Conservation (phyloP, 2,888 invertebrate species). For the Brassicogethes aeneus region DNA sequence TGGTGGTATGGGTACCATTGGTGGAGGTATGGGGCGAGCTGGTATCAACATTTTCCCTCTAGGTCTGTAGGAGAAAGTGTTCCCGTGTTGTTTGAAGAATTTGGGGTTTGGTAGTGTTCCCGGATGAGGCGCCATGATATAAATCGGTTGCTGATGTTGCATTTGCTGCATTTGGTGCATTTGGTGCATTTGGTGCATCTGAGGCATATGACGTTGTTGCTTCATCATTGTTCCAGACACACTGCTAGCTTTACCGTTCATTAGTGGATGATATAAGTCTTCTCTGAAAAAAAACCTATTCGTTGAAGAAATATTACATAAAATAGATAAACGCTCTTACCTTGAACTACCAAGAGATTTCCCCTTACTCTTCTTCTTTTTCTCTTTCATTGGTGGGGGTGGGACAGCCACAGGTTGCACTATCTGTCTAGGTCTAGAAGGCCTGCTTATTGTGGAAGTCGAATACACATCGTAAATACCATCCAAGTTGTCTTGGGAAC, state of each 20-base stretch:
- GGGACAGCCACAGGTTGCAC: constrained; percentile 68
- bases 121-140: constrained; percentile 35
- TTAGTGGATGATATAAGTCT: constrained; percentile 48
- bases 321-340: constrained; percentile 41
- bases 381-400: constrained; percentile 65
- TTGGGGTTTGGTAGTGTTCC: constrained; percentile 41
- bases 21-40: constrained; percentile 44
- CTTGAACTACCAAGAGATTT: constrained; percentile 34
- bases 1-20: constrained; percentile 36
- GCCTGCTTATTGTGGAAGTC: constrained; percentile 51
- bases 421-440: constrained; percentile 73
- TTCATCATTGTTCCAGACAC: constrained; percentile 42
- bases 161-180: constrained; percentile 27
- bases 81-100: constrained; percentile 41
- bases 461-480: constrained; percentile 61
- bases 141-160: constrained; percentile 36
- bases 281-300: constrained; percentile 29
- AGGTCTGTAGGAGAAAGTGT: constrained; percentile 40
- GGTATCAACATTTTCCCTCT: constrained; percentile 48
- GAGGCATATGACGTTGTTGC: constrained; percentile 30
- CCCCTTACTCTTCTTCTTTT: constrained; percentile 50
- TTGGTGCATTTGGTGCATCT: constrained; percentile 36
- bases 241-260: constrained; percentile 44
- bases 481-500: constrained; percentile 66
- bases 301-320: neutral